Evolutionary conservation across 2,113 vertebrate genomes (phyloP).

Genomic region (Platanista minor): DNA sequence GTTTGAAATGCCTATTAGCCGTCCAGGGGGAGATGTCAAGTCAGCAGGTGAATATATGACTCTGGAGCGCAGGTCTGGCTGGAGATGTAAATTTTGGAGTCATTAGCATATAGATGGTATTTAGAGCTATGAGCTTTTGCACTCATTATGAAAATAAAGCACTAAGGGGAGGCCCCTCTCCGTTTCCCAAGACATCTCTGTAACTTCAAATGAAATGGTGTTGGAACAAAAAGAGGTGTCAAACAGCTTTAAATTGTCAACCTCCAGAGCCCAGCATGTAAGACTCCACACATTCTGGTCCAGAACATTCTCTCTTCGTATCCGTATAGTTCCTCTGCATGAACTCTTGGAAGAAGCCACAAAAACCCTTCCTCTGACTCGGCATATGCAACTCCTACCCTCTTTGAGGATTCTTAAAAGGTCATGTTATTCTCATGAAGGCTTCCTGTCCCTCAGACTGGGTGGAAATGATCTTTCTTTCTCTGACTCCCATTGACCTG

Average conservation of each 20-base stretch:
- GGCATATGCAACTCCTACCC: background rate
- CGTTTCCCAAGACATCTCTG: background rate
- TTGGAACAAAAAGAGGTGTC: conserved; percentile 1
- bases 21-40: background rate
- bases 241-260: background rate
- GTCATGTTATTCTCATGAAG: background rate
- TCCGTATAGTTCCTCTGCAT: background rate
- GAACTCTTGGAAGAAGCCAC: background rate
- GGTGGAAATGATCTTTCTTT: background rate
- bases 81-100: conserved; percentile 27
- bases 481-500: background rate
- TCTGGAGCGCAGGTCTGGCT: background rate
- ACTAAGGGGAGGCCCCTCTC: background rate
- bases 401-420: background rate
- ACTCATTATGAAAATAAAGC: conserved; percentile 42
- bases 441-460: background rate
- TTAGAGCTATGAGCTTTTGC: conserved; percentile 48
- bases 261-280: background rate
- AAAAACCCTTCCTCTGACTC: background rate
- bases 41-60: background rate
- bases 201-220: background rate
- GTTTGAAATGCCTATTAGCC: background rate
- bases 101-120: conserved; percentile 54
- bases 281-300: background rate
- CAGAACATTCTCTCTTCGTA: background rate